Conservation (phyloP, 1,140 invertebrate genomes). For the Protaetia brevitarsis region DNA sequence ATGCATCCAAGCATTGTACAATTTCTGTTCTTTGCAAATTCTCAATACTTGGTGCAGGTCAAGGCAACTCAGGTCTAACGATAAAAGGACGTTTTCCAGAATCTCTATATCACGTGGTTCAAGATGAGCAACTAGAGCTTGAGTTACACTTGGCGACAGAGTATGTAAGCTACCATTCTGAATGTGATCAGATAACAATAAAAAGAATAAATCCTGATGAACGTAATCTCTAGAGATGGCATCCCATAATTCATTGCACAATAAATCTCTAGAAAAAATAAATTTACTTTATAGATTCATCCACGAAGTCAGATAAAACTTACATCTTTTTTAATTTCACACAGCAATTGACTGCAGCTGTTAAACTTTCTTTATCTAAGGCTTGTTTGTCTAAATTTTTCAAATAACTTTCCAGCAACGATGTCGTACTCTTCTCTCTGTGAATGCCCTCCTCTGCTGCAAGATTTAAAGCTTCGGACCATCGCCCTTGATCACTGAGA, state of each 20-base stretch:
- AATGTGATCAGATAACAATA: constrained; percentile 52
- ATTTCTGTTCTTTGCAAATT: constrained; percentile 70
- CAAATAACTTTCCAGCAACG: constrained; percentile 42
- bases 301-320: constrained; percentile 36
- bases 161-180: constrained; percentile 46
- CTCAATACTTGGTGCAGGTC: constrained; percentile 86
- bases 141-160: constrained; percentile 64
- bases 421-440: constrained; percentile 41
- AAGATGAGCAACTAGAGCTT: constrained; percentile 62
- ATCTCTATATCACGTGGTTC: constrained; percentile 58
- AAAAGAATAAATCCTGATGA: constrained; percentile 48
- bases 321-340: constrained; percentile 49
- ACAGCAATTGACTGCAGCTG: constrained; percentile 46
- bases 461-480: constrained; percentile 58
- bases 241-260: constrained; percentile 55
- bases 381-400: constrained; percentile 40
- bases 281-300: background rate
- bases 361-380: constrained; percentile 45
- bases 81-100: constrained; percentile 77
- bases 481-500: constrained; percentile 65
- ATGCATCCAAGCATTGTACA: constrained; percentile 87
- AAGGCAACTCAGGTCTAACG: constrained; percentile 77
- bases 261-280: constrained; percentile 42
- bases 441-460: constrained; percentile 47
- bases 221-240: constrained; percentile 41